Conservation (phyloP, 2,888 invertebrate genomes). For the Drepana falcataria region DNA sequence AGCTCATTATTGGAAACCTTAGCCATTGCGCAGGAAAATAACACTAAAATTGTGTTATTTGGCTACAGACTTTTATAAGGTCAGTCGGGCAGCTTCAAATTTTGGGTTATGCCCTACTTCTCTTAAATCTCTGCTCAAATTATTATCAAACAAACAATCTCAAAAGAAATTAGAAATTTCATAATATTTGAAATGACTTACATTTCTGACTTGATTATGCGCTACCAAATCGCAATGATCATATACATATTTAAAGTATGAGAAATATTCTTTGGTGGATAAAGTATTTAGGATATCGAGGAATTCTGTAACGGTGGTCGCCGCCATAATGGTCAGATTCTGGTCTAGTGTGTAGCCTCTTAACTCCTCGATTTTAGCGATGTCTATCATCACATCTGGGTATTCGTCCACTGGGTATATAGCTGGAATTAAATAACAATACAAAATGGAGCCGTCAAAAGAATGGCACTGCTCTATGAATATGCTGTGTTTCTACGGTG, state of each 20-base stretch:
- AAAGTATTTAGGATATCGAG: slow-evolving; percentile 56
- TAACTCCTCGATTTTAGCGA: slow-evolving; percentile 49
- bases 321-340: slow-evolving; percentile 57
- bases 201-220: slow-evolving; percentile 85
- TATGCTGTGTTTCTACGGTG: too few relatives aligned
- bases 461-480: too few relatives aligned
- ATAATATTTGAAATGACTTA: slow-evolving; percentile 43
- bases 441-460: too few relatives aligned
- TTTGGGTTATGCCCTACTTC: too few relatives aligned
- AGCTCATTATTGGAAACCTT: too few relatives aligned
- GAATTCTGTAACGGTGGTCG: slow-evolving; percentile 54
- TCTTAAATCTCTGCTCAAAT: too few relatives aligned
- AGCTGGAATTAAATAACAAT: slow-evolving; percentile 34
- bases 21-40: too few relatives aligned
- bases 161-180: neutral
- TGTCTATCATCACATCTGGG: slow-evolving; percentile 53
- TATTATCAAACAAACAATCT: too few relatives aligned
- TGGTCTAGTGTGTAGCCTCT: slow-evolving; percentile 46
- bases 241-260: slow-evolving; percentile 79
- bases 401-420: slow-evolving; percentile 54
- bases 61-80: too few relatives aligned
- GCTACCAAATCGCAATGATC: slow-evolving; percentile 84
- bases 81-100: too few relatives aligned
- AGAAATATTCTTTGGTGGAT: slow-evolving; percentile 65
- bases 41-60: too few relatives aligned